Conservation (phyloP, 2,113 vertebrate genomes). For the Zingel zingel region DNA sequence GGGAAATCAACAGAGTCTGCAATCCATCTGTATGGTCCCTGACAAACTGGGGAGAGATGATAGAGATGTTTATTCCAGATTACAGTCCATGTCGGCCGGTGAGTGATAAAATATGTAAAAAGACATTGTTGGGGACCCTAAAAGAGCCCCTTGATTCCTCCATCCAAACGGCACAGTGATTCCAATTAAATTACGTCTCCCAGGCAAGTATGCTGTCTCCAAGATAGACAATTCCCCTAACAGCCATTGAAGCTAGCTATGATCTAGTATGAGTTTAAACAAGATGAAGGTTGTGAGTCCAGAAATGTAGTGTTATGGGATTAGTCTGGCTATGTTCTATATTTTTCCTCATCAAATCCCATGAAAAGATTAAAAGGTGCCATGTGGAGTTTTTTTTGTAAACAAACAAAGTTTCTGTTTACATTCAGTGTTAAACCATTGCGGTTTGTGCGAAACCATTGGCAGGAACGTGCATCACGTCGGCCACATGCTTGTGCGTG, state of each 20-base stretch:
- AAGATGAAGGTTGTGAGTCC: neutral
- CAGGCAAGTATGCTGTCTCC: neutral
- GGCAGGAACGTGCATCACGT: neutral
- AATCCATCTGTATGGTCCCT: conserved; percentile 56
- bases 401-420: conserved; percentile 4
- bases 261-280: conserved; percentile 24
- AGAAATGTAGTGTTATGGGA: neutral
- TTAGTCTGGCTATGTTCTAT: neutral
- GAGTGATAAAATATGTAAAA: conserved; percentile 71
- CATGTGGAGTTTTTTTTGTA: neutral
- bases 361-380: neutral
- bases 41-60: conserved; percentile 63
- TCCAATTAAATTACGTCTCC: conserved; percentile 53
- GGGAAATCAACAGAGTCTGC: conserved; percentile 68
- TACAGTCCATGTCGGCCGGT: conserved; percentile 38
- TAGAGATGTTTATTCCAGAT: conserved; percentile 67
- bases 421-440: neutral
- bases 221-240: conserved; percentile 18
- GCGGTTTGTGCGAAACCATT: neutral
- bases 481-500: neutral
- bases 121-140: conserved; percentile 28
- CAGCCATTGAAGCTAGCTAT: conserved; percentile 25
- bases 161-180: conserved; percentile 39
- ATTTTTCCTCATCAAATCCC: neutral
- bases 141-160: conserved; percentile 51